Conservation (phyloP, 2,888 invertebrate genomes). For the Drosophila rubida region DNA sequence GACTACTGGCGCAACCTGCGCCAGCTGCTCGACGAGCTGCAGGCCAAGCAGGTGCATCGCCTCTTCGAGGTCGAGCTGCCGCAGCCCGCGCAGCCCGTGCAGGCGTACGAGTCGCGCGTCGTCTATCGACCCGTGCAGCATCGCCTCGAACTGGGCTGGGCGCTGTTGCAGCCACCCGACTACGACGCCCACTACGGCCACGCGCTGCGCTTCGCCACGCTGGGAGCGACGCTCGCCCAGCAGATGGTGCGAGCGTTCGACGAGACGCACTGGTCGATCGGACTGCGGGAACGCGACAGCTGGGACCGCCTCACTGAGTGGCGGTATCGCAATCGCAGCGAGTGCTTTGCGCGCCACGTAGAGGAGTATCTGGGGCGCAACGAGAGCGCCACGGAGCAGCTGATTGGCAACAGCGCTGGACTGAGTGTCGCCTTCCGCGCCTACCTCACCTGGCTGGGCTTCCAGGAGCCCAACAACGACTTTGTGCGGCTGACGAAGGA, state of each 20-base stretch:
- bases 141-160: conserved; percentile 77
- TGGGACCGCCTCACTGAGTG: conserved; percentile 75
- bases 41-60: conserved; percentile 50
- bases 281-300: conserved; percentile 58
- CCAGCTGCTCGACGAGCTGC: conserved; percentile 53
- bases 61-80: conserved; percentile 63
- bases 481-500: conserved; percentile 68
- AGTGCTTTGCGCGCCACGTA: conserved; percentile 76
- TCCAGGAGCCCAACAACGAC: conserved; percentile 76
- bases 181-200: conserved; percentile 72
- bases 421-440: conserved; percentile 81
- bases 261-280: conserved; percentile 78
- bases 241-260: conserved; percentile 78
- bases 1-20: conserved; percentile 80
- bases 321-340: conserved; percentile 69
- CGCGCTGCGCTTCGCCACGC: conserved; percentile 70
- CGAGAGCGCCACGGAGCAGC: conserved; percentile 44
- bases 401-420: conserved; percentile 72
- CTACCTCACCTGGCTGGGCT: conserved; percentile 78
- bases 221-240: conserved; percentile 72
- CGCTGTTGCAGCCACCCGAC: conserved; percentile 76
- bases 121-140: conserved; percentile 71
- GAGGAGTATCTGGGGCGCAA: conserved; percentile 68
- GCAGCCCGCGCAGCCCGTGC: conserved; percentile 63
- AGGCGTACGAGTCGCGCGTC: conserved; percentile 74